Percentiles rank a stretch among this genome's conserved stretches.
phyloP scores from a whole-genome alignment of 2,113 vertebrate species.

The Regulus satrapa region DNA sequence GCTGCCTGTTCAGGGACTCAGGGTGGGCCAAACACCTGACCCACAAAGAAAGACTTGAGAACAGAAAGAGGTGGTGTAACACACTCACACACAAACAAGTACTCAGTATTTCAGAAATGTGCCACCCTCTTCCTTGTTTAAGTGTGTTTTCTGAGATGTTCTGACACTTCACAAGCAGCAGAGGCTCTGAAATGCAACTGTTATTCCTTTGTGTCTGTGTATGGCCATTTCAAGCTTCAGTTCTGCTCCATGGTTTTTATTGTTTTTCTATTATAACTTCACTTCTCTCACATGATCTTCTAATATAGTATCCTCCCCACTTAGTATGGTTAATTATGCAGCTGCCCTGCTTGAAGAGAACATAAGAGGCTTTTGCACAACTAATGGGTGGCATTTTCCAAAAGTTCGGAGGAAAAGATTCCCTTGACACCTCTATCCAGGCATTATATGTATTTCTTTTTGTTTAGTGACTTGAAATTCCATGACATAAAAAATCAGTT shows the following conservation, averaged over 20 bases:
- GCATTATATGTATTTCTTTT: background rate
- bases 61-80: background rate
- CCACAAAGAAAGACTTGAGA: background rate
- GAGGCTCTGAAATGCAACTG: background rate
- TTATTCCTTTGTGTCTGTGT: background rate
- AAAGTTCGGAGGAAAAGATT: background rate
- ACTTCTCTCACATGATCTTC: background rate
- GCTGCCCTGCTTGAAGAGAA: background rate
- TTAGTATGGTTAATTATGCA: background rate
- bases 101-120: background rate
- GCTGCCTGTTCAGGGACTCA: background rate
- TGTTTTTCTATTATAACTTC: background rate
- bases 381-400: background rate
- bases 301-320: background rate
- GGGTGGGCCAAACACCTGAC: background rate
- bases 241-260: background rate
- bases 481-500: background rate
- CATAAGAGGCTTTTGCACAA: background rate
- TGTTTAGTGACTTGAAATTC: background rate
- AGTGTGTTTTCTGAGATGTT: background rate
- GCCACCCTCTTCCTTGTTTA: background rate
- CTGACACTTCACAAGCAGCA: background rate
- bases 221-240: background rate
- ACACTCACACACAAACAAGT: background rate
- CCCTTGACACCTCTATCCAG: background rate